phyloP scores from a whole-genome alignment of 1,140 invertebrate genomes.

The Delia radicum region DNA sequence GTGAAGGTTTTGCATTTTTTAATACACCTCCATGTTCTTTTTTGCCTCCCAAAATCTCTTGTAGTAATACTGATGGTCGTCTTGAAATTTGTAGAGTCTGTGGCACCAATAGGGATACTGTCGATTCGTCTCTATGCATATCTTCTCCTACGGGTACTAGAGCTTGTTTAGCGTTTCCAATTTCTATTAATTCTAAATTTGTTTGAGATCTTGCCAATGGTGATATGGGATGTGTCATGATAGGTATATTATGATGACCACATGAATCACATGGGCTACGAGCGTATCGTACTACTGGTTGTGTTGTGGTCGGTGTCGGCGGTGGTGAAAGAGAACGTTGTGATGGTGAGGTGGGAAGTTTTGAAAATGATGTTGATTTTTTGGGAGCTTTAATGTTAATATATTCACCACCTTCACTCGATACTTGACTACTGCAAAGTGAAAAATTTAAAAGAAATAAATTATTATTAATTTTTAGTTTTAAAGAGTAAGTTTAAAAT shows the following conservation, averaged over 20 bases:
- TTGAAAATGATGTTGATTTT: conserved; percentile 45
- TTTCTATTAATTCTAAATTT: conserved; percentile 46
- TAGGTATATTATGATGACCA: conserved; percentile 46
- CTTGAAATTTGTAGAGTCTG: conserved; percentile 50
- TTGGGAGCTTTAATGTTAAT: conserved; percentile 36
- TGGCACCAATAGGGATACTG: conserved; percentile 18
- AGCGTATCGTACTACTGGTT: conserved; percentile 37
- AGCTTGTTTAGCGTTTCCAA: conserved; percentile 40
- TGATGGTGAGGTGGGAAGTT: conserved; percentile 27
- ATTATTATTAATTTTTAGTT: not conserved
- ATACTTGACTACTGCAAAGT: conserved; percentile 32
- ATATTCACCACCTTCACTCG: conserved; percentile 41
- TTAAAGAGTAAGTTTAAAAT: not conserved
- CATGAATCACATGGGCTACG: conserved; percentile 49
- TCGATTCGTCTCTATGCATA: conserved; percentile 33
- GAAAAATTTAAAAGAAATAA: not conserved
- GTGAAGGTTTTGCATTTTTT: conserved; percentile 43
- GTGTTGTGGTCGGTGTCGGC: not conserved
- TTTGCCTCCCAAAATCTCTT: conserved; percentile 51
- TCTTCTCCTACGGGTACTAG: conserved; percentile 33
- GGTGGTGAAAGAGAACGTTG: conserved; percentile 23
- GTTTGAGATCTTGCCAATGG: conserved; percentile 50
- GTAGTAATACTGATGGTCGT: conserved; percentile 47
- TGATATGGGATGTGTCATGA: conserved; percentile 50
- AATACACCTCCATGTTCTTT: conserved; percentile 47